Base-by-base conservation (phyloP, 2,797 vertebrate species). In the Halcyon chelicuti region DNA sequence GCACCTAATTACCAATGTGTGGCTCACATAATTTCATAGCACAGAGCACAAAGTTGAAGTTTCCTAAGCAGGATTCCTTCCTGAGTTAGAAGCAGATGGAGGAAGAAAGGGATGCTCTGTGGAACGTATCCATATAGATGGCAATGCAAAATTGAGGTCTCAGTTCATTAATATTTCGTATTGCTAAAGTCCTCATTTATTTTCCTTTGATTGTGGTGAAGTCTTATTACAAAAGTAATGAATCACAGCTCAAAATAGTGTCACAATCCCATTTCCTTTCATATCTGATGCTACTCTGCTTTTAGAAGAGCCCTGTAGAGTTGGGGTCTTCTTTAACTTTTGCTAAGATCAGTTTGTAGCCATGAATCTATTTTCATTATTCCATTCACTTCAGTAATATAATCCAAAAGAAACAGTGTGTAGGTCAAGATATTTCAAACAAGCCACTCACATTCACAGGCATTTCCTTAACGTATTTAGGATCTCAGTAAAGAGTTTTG, bases 11-110 rank as follows among this genome's bases (percentile, higher is more conserved):
- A 79, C 47, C 28, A 70, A 72, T 10, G 63, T 47, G 51, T 78
- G 66, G 70, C 44, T 94, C 92, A 81, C 83, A 89, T 71, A 18
- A 84, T 79, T 87, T 92, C 74, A 46, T 67, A 92, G 33, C 70
- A 88, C 63, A 40, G 72, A 55, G 47, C 55, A 60, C 60, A 28
- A 16, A 62, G 42, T 44, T 87, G 57, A 25, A 60, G 14, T 63
- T 90, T 79, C 67, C 74, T 44, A 85, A 82, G 67, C 2, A 78
- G 31, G 55, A 86, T 75, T 88, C 65, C 51, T 55, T 86, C 42
- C 42, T 4, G 3, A 75, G 25, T 8, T 76, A 62, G 71, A 90
- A 92, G 16, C 49, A 92, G 39, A 55, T 28, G 17, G 42, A 86
- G 11, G n/a, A 84, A 81, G 29, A 26, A 67, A 75, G 80, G n/a